Conservation (phyloP, 2,888 invertebrate species). For the Ichneumoninae sp. region DNA sequence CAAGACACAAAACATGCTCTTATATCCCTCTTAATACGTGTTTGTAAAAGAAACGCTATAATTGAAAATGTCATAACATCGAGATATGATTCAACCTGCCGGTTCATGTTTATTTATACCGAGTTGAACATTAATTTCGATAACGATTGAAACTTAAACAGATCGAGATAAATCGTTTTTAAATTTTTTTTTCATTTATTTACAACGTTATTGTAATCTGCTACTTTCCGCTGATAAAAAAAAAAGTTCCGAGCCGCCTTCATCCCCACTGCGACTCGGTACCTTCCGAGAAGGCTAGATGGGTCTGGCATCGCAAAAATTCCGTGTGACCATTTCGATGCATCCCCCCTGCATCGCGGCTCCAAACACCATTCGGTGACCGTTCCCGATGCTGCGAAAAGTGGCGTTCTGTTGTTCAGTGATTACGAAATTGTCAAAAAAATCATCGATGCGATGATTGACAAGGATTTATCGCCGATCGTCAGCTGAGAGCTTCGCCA, state of each 20-base stretch:
- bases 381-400: constrained; percentile 7
- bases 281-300: background rate
- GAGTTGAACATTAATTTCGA: background rate
- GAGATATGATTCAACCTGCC: background rate
- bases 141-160: background rate
- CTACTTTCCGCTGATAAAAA: background rate
- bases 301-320: constrained; percentile 3
- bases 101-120: background rate
- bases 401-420: constrained; percentile 19
- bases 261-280: background rate
- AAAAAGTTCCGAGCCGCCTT: background rate
- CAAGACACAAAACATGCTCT: background rate
- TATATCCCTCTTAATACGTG: background rate
- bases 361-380: constrained; percentile 16
- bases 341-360: background rate
- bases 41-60: background rate
- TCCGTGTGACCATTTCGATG: constrained; percentile 22
- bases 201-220: too few species aligned
- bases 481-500: constrained; percentile 11
- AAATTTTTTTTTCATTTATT: too few species aligned
- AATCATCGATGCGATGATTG: constrained; percentile 22
- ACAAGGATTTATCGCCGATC: constrained; percentile 12
- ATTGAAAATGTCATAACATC: background rate
- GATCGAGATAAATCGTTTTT: background rate
- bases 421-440: constrained; percentile 9